These are phyloP conservation scores for Dendrocincla tyrannina DNA, from an alignment of 2,797 vertebrate species.

Conservation along the genomic window DNA sequence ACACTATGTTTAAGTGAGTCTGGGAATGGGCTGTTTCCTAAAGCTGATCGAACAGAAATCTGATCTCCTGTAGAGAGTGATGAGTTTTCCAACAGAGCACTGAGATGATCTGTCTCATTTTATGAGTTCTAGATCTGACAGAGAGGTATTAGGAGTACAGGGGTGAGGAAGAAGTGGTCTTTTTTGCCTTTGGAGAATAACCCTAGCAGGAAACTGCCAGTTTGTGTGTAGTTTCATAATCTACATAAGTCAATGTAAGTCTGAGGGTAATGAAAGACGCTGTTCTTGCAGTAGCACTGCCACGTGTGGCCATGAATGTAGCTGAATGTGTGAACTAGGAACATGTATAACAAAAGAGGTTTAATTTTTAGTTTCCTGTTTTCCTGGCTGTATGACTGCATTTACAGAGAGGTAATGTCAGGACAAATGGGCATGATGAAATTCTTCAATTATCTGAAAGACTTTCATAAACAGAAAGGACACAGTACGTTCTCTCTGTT, in stretches of 20 bases:
- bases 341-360: neutral
- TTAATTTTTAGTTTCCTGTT: neutral
- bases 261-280: neutral
- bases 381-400: neutral
- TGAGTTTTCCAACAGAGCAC: neutral
- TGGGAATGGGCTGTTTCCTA: neutral
- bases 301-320: rapidly evolving
- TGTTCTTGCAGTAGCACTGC: neutral
- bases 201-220: neutral
- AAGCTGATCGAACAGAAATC: neutral
- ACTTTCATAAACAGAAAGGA: neutral
- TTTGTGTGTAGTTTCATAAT: neutral
- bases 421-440: neutral
- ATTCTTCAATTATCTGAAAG: neutral
- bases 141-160: neutral
- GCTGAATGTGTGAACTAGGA: neutral
- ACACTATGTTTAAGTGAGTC: neutral
- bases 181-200: neutral
- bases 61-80: neutral
- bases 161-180: neutral
- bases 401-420: neutral
- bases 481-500: neutral
- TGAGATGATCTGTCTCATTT: neutral
- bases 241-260: neutral
- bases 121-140: neutral